These are phyloP conservation scores for Tricholaema leucomelas DNA, from an alignment of 2,113 vertebrate species.

Conservation along the genomic window DNA sequence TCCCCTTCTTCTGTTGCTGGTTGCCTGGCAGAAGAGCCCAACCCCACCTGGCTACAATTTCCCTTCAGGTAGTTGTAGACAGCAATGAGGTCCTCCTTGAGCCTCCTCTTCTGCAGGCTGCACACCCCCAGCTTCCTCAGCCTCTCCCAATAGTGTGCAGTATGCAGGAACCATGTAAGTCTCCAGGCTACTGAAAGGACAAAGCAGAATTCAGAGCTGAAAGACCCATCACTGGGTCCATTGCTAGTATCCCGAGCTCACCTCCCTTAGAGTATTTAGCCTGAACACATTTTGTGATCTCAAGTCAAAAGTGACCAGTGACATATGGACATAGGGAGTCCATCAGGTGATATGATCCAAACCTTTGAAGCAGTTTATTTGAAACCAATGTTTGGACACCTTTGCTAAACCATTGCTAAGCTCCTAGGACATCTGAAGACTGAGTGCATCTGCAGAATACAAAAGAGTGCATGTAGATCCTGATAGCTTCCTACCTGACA, in stretches of 20 bases:
- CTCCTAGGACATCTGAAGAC: neutral
- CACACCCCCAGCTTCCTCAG: too few relatives aligned
- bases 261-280: neutral
- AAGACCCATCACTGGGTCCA: neutral
- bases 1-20: too few relatives aligned
- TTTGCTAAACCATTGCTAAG: neutral
- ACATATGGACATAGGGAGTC: neutral
- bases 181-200: neutral
- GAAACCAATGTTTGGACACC: neutral
- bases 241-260: neutral
- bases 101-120: too few relatives aligned
- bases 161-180: neutral
- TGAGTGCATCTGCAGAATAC: neutral
- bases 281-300: neutral
- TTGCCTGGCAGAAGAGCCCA: too few relatives aligned
- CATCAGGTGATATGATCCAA: neutral
- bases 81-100: too few relatives aligned
- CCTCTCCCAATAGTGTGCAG: too few relatives aligned
- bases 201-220: neutral
- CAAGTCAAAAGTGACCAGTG: neutral
- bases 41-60: too few relatives aligned
- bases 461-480: neutral
- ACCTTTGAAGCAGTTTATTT: neutral
- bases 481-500: neutral
- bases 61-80: too few relatives aligned